phyloP scores from a whole-genome alignment of 2,797 vertebrate genomes.

The Coregonus suidteri region DNA sequence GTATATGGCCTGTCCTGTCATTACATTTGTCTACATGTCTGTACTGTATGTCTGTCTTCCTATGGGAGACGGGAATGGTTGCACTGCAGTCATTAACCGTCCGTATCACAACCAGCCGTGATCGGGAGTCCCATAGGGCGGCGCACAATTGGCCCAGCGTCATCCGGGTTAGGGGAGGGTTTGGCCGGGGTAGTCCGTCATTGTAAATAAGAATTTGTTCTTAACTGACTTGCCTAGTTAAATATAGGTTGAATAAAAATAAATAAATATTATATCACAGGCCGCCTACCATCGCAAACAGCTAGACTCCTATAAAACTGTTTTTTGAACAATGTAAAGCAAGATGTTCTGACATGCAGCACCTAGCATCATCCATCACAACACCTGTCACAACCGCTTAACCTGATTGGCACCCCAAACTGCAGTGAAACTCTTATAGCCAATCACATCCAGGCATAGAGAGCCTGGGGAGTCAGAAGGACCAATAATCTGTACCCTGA shows the following conservation, averaged over 20 bases:
- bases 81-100: background rate
- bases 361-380: background rate
- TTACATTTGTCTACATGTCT: background rate
- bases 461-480: background rate
- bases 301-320: background rate
- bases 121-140: no score
- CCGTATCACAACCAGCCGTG: no score
- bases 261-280: background rate
- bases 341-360: background rate
- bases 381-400: background rate
- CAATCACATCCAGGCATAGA: background rate
- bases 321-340: background rate
- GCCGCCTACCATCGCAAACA: background rate
- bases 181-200: no score
- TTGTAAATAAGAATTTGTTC: no score
- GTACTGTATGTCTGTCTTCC: background rate
- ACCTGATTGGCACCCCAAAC: background rate
- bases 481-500: background rate
- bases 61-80: no score
- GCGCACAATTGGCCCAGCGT: no score
- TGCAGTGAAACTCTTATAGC: background rate
- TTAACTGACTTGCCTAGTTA: no score
- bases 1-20: constrained; percentile 16
- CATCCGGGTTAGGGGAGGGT: no score
- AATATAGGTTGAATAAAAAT: no score